Evolutionary conservation across 1,140 invertebrate genomes (phyloP), one percentile per base, ranked within the genome.

Genomic region (Meteorus sp.): DNA sequence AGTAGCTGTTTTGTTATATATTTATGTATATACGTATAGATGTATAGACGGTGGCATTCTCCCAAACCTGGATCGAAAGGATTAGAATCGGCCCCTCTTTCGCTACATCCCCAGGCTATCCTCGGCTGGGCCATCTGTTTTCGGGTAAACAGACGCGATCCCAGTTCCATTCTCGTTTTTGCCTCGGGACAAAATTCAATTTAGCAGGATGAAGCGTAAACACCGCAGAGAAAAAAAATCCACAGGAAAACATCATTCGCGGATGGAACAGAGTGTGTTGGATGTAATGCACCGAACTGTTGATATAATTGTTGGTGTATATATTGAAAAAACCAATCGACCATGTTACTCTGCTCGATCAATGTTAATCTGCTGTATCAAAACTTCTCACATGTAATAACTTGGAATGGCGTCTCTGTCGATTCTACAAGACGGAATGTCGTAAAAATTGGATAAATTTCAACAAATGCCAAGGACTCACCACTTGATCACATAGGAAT

Each of bases 121-220:
- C 60, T 64, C 69, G 68, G 66, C 66, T 67, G 63, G 67, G 71
- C 68, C 68, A 70, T 71, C 72, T 75, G 69, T 74, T 73, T 70
- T 73, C 64, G 62, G 71, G 71, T 74, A 75, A 75, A 75, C 69
- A 75, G 64, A 71, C 68, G 63, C 62, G 63, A 72, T 71, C 68
- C 60, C 63, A 66, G 64, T 68, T 59, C 60, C 66, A 71, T 71
- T 66, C 59, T 51, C 56, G 44, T 52, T 66, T 60, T 27, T 71
- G 66, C 73, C 73, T 59, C 67, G 58, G 72, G 73, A 73, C 67
- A 68, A 72, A 72, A 75, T 75, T 75, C 72, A 74, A 73, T 75
- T 74, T 74, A 72, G 65, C 66, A 68, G 70, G 70, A 74, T 71
- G 68, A 72, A 75, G 71, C 73, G 71, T 73, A 73, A 75, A 73